Base-by-base conservation (phyloP, 2,113 vertebrate genomes). In the Muscicapa adusta region DNA sequence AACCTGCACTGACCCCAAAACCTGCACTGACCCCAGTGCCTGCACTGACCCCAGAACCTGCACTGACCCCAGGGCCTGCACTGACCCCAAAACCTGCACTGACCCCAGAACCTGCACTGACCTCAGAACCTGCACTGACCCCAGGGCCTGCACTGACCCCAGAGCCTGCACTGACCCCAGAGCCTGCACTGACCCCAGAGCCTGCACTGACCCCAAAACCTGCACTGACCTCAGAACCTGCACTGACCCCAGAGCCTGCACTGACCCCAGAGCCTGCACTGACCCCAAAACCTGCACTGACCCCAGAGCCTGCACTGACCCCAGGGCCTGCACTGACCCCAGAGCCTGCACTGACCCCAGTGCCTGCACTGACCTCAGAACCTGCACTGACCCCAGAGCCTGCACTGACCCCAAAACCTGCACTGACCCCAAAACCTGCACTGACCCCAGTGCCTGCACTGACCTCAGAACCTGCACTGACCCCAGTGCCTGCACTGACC, bases 221-320 rank as follows among this genome's bases (percentile, higher is more conserved):
- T 40, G 24, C 74, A 34, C 12, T 34, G 68, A n/a, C 12, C 42
- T 33, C 38, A 38, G 38, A 38, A 38, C 38, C 38, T 38, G 38
- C 43, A 42, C 40, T n/a, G n/a, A n/a, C n/a, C n/a, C 19, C 26
- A 16, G 68, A 0, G 29, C 48, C 65, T 9, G 1, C 29, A 2
- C 1, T 8, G 0, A 9, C 2, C 36, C 40, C 28, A 17, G 43
- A 16, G 3, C 19, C 29, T 40, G 24, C 74, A 34, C 12, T 34
- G 68, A n/a, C 12, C 42, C 38, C 38, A 38, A 12, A 38, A 38
- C 38, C 38, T 38, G 38, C 43, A 42, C 40, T n/a, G n/a, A n/a
- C n/a, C n/a, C 19, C 26, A 16, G 68, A 0, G 29, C 48, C 65
- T 9, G 1, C 29, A 2, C 1, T 8, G 0, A 9, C 2, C 36